A percentile compares a stretch with the other conserved stretches of the same genome.
Evolutionary conservation across 1,140 invertebrate genomes (phyloP).

Genomic region (Phymorhynchus buccinoides): DNA sequence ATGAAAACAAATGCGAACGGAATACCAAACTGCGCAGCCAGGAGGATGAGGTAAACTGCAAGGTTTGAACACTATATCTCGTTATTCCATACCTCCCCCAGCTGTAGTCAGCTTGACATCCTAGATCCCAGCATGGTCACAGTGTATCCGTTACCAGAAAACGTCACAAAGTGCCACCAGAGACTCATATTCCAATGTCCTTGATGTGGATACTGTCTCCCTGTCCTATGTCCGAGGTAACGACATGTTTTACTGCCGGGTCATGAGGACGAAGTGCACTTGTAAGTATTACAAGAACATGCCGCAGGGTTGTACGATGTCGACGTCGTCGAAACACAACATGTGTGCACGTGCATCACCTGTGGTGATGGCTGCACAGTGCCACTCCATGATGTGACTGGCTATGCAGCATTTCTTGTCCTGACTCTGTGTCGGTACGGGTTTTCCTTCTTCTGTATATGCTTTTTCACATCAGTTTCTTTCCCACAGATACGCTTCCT

Average conservation of each 20-base stretch:
- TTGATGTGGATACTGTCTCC: background rate
- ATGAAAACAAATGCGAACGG: background rate
- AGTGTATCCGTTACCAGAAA: background rate
- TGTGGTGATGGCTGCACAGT: background rate
- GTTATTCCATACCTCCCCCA: background rate
- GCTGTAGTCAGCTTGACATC: slow-evolving; percentile 4
- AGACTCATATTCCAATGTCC: background rate
- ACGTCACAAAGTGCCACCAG: background rate
- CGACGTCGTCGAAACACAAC: background rate
- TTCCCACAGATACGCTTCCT: background rate
- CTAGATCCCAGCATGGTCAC: background rate
- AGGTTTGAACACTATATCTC: background rate
- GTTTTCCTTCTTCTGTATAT: background rate
- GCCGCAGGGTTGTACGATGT: slow-evolving; percentile 35
- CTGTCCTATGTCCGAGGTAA: slow-evolving; percentile 21
- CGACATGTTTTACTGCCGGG: slow-evolving; percentile 17
- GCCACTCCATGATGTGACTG: background rate
- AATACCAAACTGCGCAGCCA: background rate
- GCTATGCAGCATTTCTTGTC: background rate
- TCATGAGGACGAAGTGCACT: slow-evolving; percentile 11
- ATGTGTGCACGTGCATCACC: background rate
- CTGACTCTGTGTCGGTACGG: background rate
- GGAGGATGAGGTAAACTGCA: background rate
- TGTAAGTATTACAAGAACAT: slow-evolving; percentile 23
- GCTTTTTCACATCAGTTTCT: background rate